A percentile compares a stretch with the other conserved stretches of the same genome.
phyloP scores from a whole-genome alignment of 2,113 vertebrate genomes.

The Bubo blakistoni region DNA sequence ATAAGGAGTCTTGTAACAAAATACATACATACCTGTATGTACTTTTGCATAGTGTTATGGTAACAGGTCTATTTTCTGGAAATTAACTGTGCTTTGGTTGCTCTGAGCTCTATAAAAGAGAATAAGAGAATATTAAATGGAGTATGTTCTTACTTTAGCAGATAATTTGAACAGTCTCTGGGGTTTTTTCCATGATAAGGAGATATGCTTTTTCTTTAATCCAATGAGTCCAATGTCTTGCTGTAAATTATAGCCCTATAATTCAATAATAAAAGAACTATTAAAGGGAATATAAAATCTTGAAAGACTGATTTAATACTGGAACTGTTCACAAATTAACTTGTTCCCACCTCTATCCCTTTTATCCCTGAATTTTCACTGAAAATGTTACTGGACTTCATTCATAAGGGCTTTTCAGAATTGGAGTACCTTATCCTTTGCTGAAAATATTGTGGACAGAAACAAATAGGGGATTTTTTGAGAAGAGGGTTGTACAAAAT shows the following conservation, averaged over 20 bases:
- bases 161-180: not conserved
- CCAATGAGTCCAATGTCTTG: not conserved
- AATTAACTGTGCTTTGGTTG: not conserved
- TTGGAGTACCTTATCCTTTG: not conserved
- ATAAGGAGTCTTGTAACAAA: not conserved
- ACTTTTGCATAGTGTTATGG: not conserved
- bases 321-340: not conserved
- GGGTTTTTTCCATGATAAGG: not conserved
- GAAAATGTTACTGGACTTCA: not conserved
- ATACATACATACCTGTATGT: not conserved
- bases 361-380: not conserved
- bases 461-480: not conserved
- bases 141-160: not conserved
- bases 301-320: not conserved
- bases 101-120: not conserved
- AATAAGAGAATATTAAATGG: not conserved
- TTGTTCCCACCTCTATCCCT: not conserved
- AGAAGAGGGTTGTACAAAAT: not conserved
- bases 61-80: not conserved
- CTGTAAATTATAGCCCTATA: not conserved
- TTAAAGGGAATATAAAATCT: not conserved
- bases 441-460: not conserved
- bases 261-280: not conserved
- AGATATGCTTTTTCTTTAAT: not conserved
- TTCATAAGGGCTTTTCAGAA: not conserved